Conservation (phyloP, 2,888 invertebrate species). For the Drosophila acutilabella region DNA sequence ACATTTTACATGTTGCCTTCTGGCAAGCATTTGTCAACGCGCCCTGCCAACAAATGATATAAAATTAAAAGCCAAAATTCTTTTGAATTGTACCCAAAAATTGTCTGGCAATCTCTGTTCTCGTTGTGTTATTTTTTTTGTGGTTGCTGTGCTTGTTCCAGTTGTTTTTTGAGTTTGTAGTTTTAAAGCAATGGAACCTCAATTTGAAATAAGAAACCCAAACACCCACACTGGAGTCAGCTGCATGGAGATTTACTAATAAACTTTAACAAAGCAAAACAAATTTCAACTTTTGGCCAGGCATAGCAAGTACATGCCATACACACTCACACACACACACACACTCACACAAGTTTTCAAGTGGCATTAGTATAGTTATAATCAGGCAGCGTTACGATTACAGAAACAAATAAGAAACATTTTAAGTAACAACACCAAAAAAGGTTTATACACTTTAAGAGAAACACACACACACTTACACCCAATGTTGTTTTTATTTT, state of each 20-base stretch:
- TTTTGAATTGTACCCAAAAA: constrained; percentile 21
- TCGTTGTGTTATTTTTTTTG: constrained; percentile 6
- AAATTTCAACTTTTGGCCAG: constrained; percentile 15
- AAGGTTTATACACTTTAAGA: constrained; percentile 49
- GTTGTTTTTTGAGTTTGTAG: constrained; percentile 2
- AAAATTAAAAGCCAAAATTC: constrained; percentile 17
- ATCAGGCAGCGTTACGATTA: constrained; percentile 27
- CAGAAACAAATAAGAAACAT: constrained; percentile 25
- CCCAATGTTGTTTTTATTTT: constrained; percentile 11
- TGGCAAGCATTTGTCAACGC: constrained; percentile 65
- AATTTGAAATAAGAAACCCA: constrained; percentile 22
- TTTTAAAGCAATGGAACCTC: constrained; percentile 31
- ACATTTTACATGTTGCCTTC: constrained; percentile 42
- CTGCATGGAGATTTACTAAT: constrained; percentile 52
- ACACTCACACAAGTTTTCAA: background rate
- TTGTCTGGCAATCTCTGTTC: constrained; percentile 10
- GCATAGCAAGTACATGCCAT: constrained; percentile 21
- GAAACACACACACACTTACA: constrained; percentile 13
- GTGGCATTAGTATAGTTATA: constrained; percentile 9
- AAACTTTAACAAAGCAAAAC: constrained; percentile 36
- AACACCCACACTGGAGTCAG: constrained; percentile 55
- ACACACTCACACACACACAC: constrained; percentile 11
- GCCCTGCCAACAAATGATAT: constrained; percentile 26
- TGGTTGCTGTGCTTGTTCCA: constrained; percentile 7
- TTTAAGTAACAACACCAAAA: constrained; percentile 37